Base-by-base conservation (phyloP, 2,113 vertebrate genomes). In the Platanista minor region DNA sequence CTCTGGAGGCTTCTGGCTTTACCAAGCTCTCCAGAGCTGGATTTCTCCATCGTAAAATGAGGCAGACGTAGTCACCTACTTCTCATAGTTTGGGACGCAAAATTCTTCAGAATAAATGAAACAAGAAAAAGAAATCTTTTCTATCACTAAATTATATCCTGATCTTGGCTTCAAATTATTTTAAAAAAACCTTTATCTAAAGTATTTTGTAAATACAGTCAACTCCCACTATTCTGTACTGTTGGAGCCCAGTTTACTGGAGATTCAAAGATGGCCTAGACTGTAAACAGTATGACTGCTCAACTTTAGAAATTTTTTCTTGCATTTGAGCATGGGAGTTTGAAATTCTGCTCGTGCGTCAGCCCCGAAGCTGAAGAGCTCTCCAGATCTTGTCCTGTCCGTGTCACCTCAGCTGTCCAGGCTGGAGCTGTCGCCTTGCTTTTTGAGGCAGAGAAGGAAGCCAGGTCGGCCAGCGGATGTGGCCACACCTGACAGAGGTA, bases 81-180 rank as follows among this genome's bases (percentile, higher is more conserved):
- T 43, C 69, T 49, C 6, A 10, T 20, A 8, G 33, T 18, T 74
- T 29, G 31, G 11, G 27, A 33, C 74, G 62, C 39, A 21, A 0
- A n/a, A 27, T 86, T 91, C 86, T 86, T 62, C 36, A 52, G 17
- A 93, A 90, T 18, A 83, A 75, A 27, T 59, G 59, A 85, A 90
- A 31, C 31, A 49, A 41, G 18, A 27, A 36, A 78, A 85, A 77
- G 8, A 82, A 72, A 14, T 43, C 23, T 69, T 92, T 92, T 29
- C 54, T 85, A 6, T 67, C 25, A 39, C 27, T 52, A 69, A 69
- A 67, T 64, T 84, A 23, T 66, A 14, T 36, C 39, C n/a, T 57
- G 23, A 10, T 52, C 39, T 80, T 78, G 69, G 75, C 86, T 94
- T 84, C 36, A 52, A 13, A 77, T 90, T 36, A 25, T 83, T 87